phyloP scores from a whole-genome alignment of 2,113 vertebrate genomes.

The Australoheros scitulus region DNA sequence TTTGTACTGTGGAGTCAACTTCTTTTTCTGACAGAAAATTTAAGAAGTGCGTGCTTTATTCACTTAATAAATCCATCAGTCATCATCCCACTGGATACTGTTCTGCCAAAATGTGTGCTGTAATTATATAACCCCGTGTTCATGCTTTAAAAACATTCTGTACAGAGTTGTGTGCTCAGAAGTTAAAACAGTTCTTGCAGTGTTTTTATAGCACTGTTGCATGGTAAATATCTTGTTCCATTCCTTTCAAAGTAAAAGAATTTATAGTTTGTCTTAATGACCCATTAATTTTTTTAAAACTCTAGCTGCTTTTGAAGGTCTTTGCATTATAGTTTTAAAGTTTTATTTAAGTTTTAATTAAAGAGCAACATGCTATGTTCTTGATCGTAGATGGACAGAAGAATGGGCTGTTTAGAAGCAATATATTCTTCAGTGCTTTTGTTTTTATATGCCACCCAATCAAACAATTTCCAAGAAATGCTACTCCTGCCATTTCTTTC shows the following conservation, averaged over 20 bases:
- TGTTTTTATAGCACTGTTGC: background rate
- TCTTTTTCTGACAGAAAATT: constrained; percentile 1
- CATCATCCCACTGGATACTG: background rate
- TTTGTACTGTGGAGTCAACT: background rate
- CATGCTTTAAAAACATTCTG: background rate
- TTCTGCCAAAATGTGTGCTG: background rate
- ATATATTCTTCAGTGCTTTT: constrained; percentile 3
- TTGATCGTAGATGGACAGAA: background rate
- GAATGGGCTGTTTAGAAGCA: background rate
- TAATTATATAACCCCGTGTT: background rate
- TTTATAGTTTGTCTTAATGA: background rate
- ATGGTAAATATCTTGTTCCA: background rate
- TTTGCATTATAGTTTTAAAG: background rate
- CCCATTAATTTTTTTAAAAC: background rate
- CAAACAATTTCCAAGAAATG: constrained; percentile 19
- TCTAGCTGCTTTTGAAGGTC: background rate
- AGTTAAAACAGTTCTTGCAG: background rate
- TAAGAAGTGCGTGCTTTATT: background rate
- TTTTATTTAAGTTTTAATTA: background rate
- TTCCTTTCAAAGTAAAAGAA: background rate
- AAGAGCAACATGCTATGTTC: background rate
- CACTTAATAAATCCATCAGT: background rate
- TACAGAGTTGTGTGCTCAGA: background rate
- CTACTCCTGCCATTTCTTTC: constrained; percentile 30
- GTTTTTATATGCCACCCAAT: constrained; percentile 15